phyloP scores from a whole-genome alignment of 2,888 invertebrate species.

The Ormyrus nitidulus region DNA sequence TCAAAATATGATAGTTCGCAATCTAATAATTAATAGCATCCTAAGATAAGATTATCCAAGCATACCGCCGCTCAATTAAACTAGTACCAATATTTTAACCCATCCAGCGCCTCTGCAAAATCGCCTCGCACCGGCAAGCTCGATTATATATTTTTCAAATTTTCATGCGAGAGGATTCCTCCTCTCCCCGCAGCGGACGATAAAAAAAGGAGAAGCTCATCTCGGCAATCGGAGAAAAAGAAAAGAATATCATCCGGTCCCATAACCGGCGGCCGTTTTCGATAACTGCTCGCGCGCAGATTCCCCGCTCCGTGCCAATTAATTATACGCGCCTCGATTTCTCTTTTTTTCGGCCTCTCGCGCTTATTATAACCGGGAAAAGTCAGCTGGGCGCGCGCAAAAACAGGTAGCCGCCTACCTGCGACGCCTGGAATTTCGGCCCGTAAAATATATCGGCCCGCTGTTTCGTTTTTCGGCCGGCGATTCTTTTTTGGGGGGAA shows the following conservation, averaged over 20 bases:
- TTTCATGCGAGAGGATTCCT: not conserved
- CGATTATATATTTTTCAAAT: not conserved
- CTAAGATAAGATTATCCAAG: not conserved
- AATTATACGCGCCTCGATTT: slow-evolving; percentile 46
- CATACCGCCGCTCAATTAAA: not conserved
- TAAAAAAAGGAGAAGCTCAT: not conserved
- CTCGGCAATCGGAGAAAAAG: not conserved
- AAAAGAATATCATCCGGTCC: not conserved
- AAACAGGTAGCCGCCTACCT: slow-evolving; percentile 53
- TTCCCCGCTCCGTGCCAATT: slow-evolving; percentile 20
- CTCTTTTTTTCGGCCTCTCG: slow-evolving; percentile 15
- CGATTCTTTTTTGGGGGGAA: not conserved
- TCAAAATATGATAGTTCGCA: slow-evolving; percentile 4
- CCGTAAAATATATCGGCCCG: slow-evolving; percentile 44
- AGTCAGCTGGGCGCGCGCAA: slow-evolving; percentile 16
- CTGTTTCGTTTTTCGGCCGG: slow-evolving; percentile 50
- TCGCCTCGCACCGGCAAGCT: no score
- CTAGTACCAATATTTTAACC: no score
- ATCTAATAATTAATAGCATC: not conserved
- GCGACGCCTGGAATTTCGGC: slow-evolving; percentile 46
- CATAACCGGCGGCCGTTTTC: slow-evolving; percentile 18
- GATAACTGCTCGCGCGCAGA: slow-evolving; percentile 2
- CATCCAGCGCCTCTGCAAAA: no score
- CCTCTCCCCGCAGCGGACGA: not conserved
- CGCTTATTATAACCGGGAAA: slow-evolving; percentile 25